A percentile compares a stretch with the other conserved stretches of the same genome.
Conservation (phyloP, 2,888 invertebrate species). For the Laspeyria flexula region DNA sequence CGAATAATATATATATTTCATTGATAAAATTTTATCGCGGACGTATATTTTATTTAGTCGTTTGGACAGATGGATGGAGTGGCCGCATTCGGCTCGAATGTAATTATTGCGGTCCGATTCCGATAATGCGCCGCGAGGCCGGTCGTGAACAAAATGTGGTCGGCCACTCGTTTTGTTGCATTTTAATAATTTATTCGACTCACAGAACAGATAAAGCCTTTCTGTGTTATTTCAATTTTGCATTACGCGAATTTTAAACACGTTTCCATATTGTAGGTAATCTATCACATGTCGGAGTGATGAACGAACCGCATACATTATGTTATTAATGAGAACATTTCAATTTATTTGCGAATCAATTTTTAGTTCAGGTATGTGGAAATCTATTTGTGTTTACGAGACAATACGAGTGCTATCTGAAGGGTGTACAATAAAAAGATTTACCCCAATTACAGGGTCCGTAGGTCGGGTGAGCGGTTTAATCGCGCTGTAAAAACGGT, state of each 20-base stretch:
- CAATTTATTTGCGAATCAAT: conserved; percentile 25
- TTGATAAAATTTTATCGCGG: conserved; percentile 72
- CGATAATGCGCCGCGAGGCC: conserved; percentile 81
- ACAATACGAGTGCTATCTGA: conserved; percentile 42
- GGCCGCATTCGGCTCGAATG: conserved; percentile 78
- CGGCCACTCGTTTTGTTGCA: conserved; percentile 75
- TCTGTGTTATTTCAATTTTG: conserved; percentile 68
- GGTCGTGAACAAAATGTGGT: conserved; percentile 75
- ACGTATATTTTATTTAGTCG: conserved; percentile 71
- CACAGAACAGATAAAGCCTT: conserved; percentile 73
- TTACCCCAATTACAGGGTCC: conserved; percentile 75
- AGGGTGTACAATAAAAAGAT: conserved; percentile 70
- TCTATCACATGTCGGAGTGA: conserved; percentile 48
- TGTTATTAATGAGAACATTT: conserved; percentile 24
- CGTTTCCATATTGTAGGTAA: conserved; percentile 46
- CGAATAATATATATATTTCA: conserved; percentile 66
- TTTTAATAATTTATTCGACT: conserved; percentile 80
- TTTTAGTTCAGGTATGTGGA: conserved; percentile 16
- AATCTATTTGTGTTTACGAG: conserved; percentile 26
- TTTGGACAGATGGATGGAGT: conserved; percentile 74
- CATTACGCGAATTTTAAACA: conserved; percentile 44
- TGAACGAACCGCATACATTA: conserved; percentile 40
- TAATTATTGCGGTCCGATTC: conserved; percentile 84
- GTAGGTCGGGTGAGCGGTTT: conserved; percentile 69
- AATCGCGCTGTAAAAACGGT: conserved; percentile 79